Percentiles rank a stretch among this genome's conserved stretches.
phyloP scores from a whole-genome alignment of 2,113 vertebrate genomes.

The Chelonoidis abingdonii region DNA sequence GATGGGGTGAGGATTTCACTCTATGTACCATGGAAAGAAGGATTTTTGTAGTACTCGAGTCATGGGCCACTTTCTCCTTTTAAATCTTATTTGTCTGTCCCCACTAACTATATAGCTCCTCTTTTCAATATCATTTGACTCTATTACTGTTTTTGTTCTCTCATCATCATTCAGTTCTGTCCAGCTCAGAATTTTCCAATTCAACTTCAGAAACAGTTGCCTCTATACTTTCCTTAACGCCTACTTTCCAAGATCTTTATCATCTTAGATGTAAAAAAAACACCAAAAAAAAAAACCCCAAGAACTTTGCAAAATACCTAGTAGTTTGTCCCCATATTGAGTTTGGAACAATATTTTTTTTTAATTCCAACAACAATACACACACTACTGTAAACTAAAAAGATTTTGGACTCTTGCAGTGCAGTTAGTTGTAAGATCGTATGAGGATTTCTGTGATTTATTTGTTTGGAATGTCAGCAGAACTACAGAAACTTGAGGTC shows the following conservation, averaged over 20 bases:
- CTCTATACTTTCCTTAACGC: neutral
- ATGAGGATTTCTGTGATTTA: conserved; percentile 5
- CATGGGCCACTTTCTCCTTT: neutral
- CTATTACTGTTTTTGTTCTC: neutral
- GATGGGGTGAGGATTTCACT: neutral
- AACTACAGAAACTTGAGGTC: neutral
- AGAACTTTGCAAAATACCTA: neutral
- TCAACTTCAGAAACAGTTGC: neutral
- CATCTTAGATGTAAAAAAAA: neutral
- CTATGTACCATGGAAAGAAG: neutral
- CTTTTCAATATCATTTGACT: neutral
- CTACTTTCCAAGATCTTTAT: neutral
- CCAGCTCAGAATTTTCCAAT: neutral
- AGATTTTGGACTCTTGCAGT: neutral
- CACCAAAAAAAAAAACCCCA: neutral
- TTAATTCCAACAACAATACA: neutral
- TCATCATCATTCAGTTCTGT: neutral
- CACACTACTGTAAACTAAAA: neutral
- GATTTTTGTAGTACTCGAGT: neutral
- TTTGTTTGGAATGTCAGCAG: neutral
- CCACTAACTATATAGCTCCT: neutral
- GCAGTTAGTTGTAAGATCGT: neutral
- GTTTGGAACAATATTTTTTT: neutral
- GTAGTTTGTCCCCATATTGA: no score
- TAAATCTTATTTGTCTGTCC: neutral